phyloP scores from a whole-genome alignment of 2,113 vertebrate genomes.

The Oryzias woworae region DNA sequence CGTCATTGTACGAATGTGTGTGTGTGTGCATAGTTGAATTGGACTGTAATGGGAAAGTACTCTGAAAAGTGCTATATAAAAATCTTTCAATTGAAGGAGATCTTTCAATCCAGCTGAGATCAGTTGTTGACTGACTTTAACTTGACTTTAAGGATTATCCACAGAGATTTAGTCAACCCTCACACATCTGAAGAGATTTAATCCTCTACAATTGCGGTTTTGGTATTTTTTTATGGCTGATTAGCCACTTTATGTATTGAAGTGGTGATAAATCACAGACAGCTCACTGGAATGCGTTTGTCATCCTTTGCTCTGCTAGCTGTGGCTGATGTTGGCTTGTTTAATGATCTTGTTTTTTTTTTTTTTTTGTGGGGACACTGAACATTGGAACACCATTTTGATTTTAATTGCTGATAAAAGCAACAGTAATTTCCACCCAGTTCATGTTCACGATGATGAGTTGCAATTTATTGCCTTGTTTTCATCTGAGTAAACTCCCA shows the following conservation, averaged over 20 bases:
- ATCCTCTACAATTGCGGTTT: background rate
- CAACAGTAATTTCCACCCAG: conserved; percentile 35
- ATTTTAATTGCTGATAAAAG: conserved; percentile 56
- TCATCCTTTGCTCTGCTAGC: conserved; percentile 56
- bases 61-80: too few relatives aligned
- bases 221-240: conserved; percentile 44
- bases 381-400: conserved; percentile 52
- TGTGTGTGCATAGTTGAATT: too few relatives aligned
- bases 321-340: conserved; percentile 46
- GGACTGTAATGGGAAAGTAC: too few relatives aligned
- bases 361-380: conserved; percentile 22
- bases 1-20: too few relatives aligned
- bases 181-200: conserved; percentile 16
- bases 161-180: background rate
- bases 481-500: background rate
- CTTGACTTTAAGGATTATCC: background rate
- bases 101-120: background rate
- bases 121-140: background rate
- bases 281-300: conserved; percentile 30
- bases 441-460: conserved; percentile 5
- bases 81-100: too few relatives aligned
- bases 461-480: background rate
- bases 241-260: conserved; percentile 34
- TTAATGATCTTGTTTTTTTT: conserved; percentile 58
- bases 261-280: conserved; percentile 54